Percentiles rank a stretch among this genome's conserved stretches.
Evolutionary conservation across 2,797 vertebrate genomes (phyloP).

Genomic region (Urocyon cinereoargenteus): DNA sequence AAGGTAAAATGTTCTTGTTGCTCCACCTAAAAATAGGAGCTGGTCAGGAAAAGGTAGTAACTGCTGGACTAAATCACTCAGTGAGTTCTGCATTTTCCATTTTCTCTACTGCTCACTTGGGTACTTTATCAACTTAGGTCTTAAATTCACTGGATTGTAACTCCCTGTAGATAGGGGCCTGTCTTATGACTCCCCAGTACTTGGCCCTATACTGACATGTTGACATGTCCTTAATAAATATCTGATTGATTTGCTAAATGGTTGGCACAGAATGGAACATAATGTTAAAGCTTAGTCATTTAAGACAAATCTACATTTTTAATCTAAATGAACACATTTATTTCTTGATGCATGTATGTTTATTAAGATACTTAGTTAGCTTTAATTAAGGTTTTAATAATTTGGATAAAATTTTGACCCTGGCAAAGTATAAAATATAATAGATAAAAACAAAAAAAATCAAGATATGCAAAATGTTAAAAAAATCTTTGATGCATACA

Average conservation of each 20-base stretch:
- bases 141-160: conserved; percentile 34
- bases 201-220: not conserved
- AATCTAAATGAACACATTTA: not conserved
- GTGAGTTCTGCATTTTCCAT: not conserved
- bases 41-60: not conserved
- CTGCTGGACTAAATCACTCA: not conserved
- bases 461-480: conserved; percentile 24
- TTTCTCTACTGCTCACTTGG: not conserved
- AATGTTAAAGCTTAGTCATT: conserved; percentile 3
- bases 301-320: not conserved
- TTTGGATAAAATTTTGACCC: conserved; percentile 1
- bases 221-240: not conserved
- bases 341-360: not conserved
- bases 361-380: conserved; percentile 22
- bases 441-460: not conserved
- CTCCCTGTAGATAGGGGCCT: not conserved
- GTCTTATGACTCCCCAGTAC: not conserved
- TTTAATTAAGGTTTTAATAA: conserved; percentile 41
- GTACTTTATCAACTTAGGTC: not conserved
- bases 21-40: conserved; percentile 8
- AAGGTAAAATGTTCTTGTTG: not conserved
- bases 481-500: not conserved
- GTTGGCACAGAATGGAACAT: not conserved
- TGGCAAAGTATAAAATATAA: conserved; percentile 8
- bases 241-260: conserved; percentile 8